Evolutionary conservation across 2,888 invertebrate genomes (phyloP), one percentile per base, ranked within the genome.

Genomic region (Stegophylla sp.): DNA sequence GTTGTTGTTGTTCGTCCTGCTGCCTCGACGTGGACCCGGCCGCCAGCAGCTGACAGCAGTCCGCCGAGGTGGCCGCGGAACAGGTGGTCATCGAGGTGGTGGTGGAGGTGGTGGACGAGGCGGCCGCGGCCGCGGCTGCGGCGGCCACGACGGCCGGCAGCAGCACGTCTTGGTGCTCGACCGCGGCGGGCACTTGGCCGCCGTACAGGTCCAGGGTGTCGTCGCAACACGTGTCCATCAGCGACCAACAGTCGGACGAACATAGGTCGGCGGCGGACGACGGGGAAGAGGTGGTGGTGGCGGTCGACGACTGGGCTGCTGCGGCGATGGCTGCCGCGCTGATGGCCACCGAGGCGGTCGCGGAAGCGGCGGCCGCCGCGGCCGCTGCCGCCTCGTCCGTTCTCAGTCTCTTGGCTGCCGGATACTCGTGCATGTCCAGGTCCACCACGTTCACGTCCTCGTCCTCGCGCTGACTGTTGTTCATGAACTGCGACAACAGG

Each of bases 401-500:
- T 17, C 53, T 63, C 81, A 77, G 66, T 82, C 61, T 26, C 82
- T 74, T 66, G 74, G 69, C 82, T 66, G 69, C 79, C 74, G 75
- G 82, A 23, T 71, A 74, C 67, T 79, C 72, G 63, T 81, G 66
- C n/a, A 71, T n/a, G 86, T 88, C 83, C 84, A 86, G 83, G 85
- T 87, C 86, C 76, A 87, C 87, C 76, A 85, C 85, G 83, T 87
- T 87, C 26, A 87, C 87, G 82, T 87, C 87, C 64, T 87, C 88
- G 82, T 88, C 88, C 83, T 88, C 88, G 83, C 92, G 91, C 1
- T 79, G 77, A 20, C 20, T 43, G 63, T 43, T 72, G 56, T 48
- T 59, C 45, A 74, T 82, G 48, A 74, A 82, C 81, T 81, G 73
- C 81, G 72, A 81, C 64, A 73, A 3, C 26, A 45, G 91, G 91